Evolutionary conservation across 2,113 vertebrate species (phyloP).

Genomic region (Chlamydotis undulata): DNA sequence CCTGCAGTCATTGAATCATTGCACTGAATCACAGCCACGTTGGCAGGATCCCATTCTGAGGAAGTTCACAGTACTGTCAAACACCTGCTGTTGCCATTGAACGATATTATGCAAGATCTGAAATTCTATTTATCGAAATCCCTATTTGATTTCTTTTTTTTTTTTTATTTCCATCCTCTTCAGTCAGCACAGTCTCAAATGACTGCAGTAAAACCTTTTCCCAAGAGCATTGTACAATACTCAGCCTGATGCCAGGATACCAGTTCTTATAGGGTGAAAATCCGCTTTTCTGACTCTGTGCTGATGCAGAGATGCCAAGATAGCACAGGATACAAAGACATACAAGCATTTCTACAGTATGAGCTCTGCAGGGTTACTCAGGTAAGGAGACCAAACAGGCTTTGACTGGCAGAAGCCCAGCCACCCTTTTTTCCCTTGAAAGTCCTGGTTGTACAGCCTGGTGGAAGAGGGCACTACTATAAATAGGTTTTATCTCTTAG

Average conservation of each 20-base stretch:
- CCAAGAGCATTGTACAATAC: slow-evolving; percentile 1
- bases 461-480: not conserved
- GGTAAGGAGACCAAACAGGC: not conserved
- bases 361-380: not conserved
- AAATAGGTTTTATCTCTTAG: not conserved
- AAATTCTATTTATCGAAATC: slow-evolving; percentile 78
- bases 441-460: not conserved
- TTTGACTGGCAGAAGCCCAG: not conserved
- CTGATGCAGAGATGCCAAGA: not conserved
- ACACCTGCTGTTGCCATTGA: slow-evolving; percentile 82
- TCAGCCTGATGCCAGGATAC: not conserved
- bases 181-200: slow-evolving; percentile 54
- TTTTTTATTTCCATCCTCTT: not conserved
- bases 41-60: slow-evolving; percentile 80
- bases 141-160: slow-evolving; percentile 56
- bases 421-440: not conserved
- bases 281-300: not conserved
- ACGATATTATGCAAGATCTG: slow-evolving; percentile 78
- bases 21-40: slow-evolving; percentile 79
- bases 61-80: slow-evolving; percentile 80
- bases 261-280: slow-evolving; percentile 20
- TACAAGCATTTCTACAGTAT: not conserved
- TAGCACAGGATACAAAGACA: not conserved
- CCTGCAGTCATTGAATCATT: slow-evolving; percentile 77
- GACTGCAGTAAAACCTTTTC: slow-evolving; percentile 59